Evolutionary conservation across 2,797 vertebrate species (phyloP), one percentile per base, ranked within the genome.

Genomic region (Hipposideros larvatus): DNA sequence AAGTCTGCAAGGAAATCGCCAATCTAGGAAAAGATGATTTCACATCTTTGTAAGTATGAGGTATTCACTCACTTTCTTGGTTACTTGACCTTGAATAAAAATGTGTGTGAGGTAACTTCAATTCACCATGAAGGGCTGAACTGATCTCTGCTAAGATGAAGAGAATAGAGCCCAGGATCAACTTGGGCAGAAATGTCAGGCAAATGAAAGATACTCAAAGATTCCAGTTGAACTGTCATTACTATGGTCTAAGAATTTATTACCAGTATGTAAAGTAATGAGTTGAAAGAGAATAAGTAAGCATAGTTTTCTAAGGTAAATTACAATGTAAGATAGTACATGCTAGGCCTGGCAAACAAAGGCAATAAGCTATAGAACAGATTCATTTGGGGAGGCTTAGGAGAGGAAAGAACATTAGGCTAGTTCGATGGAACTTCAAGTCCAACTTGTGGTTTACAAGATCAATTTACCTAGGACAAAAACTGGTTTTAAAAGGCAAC

Each of bases 1-100:
- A 99, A 90, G 97, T 99, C 34, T 99, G 99, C 96, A 97, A 98
- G n/a, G 98, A 99, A 63, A 97, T 98, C 70, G 48, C 74, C 37
- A 19, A 2, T 1, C 59, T 98, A 92, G 99, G 99, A 48, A 98
- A 98, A 96, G 98, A 98, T 0, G 97, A 98, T 75, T 99, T 99
- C 96, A 97, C 96, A 96, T 96, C 98, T 48, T 79, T 98, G 99
- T 99, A 99, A 95, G 99, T 99, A 97, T 75, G 24, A 89, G 57
- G 3, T 5, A n/a, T 3, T 11, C 1, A 11, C 16, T 13, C 4
- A 3, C 13, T 88, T 28, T 31, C 63, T 10, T 63, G 16, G 18
- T 3, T 13, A 19, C 51, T 65, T 79, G n/a, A 87, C 26, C 4
- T 48, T 43, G 71, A 93, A 59, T n/a, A n/a, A 85, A 77, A 77